These are phyloP conservation scores for Tubiluchus corallicola DNA, from an alignment of 2,888 invertebrate species.

Conservation along the genomic window DNA sequence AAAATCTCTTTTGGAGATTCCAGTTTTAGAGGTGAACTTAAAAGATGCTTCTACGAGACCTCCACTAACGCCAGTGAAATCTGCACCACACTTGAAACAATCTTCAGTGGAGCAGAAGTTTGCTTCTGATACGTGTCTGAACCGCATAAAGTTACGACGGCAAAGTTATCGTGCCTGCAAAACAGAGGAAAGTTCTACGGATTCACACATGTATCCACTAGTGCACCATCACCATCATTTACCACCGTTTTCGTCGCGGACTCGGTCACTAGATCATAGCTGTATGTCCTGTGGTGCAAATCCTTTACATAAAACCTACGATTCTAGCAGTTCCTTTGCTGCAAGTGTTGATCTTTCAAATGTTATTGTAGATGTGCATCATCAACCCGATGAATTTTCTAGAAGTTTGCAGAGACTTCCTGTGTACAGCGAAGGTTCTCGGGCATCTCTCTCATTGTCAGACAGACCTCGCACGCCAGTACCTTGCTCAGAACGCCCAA, in stretches of 20 bases:
- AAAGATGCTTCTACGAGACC: not conserved
- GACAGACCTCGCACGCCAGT: too few relatives aligned
- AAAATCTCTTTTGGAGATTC: not conserved
- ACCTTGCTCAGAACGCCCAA: too few relatives aligned
- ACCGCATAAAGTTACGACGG: not conserved
- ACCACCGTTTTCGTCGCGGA: not conserved
- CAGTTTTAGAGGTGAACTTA: not conserved
- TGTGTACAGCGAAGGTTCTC: too few relatives aligned
- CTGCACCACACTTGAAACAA: too few relatives aligned
- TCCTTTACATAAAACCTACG: not conserved
- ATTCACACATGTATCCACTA: too few relatives aligned
- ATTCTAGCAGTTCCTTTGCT: not conserved
- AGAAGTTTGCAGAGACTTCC: too few relatives aligned
- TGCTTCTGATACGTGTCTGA: not conserved
- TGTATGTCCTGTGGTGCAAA: not conserved
- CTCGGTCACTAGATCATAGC: not conserved
- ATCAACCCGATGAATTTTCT: too few relatives aligned
- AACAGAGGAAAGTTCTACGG: not conserved
- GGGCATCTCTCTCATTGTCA: too few relatives aligned
- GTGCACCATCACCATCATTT: too few relatives aligned
- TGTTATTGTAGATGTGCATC: not conserved
- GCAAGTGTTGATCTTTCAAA: not conserved
- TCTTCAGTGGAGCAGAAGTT: too few relatives aligned
- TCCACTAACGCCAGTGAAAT: not conserved
- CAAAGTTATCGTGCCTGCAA: not conserved